Base-by-base conservation (phyloP, 1,140 invertebrate genomes). In the Zaprionus nigranus region DNA sequence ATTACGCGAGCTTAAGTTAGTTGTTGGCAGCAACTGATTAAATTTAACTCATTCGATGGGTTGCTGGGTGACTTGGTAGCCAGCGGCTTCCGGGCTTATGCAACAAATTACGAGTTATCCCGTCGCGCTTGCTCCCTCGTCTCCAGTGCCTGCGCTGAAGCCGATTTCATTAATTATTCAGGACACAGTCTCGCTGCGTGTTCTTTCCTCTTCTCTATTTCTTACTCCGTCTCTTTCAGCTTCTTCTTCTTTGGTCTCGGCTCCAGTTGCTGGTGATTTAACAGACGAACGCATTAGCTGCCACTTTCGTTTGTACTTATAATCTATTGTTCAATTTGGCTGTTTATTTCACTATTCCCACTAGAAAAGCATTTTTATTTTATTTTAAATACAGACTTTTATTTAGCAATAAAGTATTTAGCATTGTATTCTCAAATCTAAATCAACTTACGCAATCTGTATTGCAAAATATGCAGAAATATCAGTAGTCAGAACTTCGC, bases 161-260 rank as follows among this genome's bases (percentile, higher is more conserved):
- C 53, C 74, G 82, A 75, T 81, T 78, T 85, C 78, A 81, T 85
- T 85, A 85, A 85, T 82, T 86, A 85, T 85, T 86, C 82, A 86
- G 65, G 46, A 57, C 82, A 86, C 79, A 75, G 75, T 63, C 22
- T 51, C 24, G 24, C 65, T 53, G 56, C 61, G 46, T 22, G 40
- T 17, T 64, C 51, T 38, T 40, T 4, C 24, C 26, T 20, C 9
- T 15, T 11, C 11, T 38, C 6, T 17, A 43, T 43, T 43, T 17
- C n/a, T 7, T 5, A 5, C 24, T 28, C 49, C 30, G 15, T 22
- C 15, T 36, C 11, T 6, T 26, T 40, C 4, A 9, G 9, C 17
- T 15, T n/a, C 57, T 20, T 13, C 15, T 6, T 6, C n/a, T 40
- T 43, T 20, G 24, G 1, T n/a, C 30, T 7, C 6, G 30, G 26